These are phyloP conservation scores for Hemicrepidius hirtus DNA, from an alignment of 2,888 invertebrate genomes.

Conservation along the genomic window DNA sequence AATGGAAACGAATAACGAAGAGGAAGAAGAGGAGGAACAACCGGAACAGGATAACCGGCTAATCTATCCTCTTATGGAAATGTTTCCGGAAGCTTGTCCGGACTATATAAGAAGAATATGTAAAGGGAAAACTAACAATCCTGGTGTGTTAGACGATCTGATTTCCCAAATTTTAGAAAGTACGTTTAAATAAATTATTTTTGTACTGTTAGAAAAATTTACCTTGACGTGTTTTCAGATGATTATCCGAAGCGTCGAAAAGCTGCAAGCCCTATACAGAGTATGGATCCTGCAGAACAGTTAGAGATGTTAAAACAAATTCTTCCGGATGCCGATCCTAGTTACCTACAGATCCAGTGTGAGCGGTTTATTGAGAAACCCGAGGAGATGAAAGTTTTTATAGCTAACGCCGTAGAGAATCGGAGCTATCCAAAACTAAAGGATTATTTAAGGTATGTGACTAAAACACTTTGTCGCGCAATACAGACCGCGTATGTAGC, in stretches of 20 bases:
- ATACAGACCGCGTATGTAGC: no score
- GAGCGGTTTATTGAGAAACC: slow-evolving; percentile 58
- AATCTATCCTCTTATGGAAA: slow-evolving; percentile 29
- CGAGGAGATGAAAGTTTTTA: slow-evolving; percentile 61
- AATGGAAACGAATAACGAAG: background rate
- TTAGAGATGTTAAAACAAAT: slow-evolving; percentile 61
- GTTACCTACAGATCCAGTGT: slow-evolving; percentile 64
- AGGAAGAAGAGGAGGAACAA: background rate
- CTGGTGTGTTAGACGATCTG: slow-evolving; percentile 55
- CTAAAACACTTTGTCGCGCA: slow-evolving; percentile 63
- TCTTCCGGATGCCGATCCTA: slow-evolving; percentile 68
- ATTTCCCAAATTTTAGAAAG: slow-evolving; percentile 54
- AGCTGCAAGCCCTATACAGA: slow-evolving; percentile 1
- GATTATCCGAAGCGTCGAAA: slow-evolving; percentile 36
- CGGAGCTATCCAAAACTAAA: slow-evolving; percentile 67
- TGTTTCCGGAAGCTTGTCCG: slow-evolving; percentile 60
- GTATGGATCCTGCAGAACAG: slow-evolving; percentile 48
- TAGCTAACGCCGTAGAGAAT: slow-evolving; percentile 63
- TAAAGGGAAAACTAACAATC: slow-evolving; percentile 37
- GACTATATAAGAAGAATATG: slow-evolving; percentile 57
- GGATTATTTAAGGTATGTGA: slow-evolving; percentile 67
- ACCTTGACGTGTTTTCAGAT: slow-evolving; percentile 11
- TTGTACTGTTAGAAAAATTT: no score
- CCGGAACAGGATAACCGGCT: background rate
- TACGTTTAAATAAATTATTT: slow-evolving; percentile 15